These are phyloP conservation scores for Phthorimaea operculella DNA, from an alignment of 1,140 invertebrate species.

Conservation along the genomic window DNA sequence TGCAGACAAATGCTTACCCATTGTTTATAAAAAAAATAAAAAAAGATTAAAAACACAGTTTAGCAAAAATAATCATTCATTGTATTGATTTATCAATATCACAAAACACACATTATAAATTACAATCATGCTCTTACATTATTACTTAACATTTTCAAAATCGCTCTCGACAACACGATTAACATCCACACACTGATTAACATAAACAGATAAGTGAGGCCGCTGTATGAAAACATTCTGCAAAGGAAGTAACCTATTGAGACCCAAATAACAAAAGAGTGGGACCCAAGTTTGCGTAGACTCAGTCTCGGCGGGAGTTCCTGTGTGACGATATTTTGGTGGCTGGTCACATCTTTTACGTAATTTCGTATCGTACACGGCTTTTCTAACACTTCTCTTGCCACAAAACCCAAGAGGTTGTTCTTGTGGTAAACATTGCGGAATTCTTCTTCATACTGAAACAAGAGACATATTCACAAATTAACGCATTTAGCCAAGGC, in stretches of 20 bases:
- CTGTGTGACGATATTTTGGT: conserved; percentile 66
- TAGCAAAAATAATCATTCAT: too few species aligned
- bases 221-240: conserved; percentile 40
- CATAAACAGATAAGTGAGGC: conserved; percentile 40
- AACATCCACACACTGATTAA: conserved; percentile 32
- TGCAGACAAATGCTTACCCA: too few species aligned
- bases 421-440: conserved; percentile 70
- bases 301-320: conserved; percentile 76
- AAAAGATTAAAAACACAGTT: too few species aligned
- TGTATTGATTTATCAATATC: not conserved
- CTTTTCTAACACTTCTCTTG: conserved; percentile 72
- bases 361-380: conserved; percentile 72
- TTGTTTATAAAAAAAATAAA: too few species aligned
- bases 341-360: conserved; percentile 69
- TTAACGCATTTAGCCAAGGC: too few species aligned
- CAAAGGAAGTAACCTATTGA: conserved; percentile 41
- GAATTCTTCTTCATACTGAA: conserved; percentile 75
- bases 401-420: conserved; percentile 73
- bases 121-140: conserved; percentile 17
- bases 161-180: conserved; percentile 38
- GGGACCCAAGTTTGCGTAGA: conserved; percentile 75
- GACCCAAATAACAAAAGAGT: conserved; percentile 68
- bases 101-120: not conserved
- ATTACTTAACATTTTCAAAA: conserved; percentile 38
- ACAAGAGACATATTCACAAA: conserved; percentile 25